These are phyloP conservation scores for Stichopus chloronotus DNA, from an alignment of 35 echinoderm and acorn worm genomes.

Conservation along the genomic window DNA sequence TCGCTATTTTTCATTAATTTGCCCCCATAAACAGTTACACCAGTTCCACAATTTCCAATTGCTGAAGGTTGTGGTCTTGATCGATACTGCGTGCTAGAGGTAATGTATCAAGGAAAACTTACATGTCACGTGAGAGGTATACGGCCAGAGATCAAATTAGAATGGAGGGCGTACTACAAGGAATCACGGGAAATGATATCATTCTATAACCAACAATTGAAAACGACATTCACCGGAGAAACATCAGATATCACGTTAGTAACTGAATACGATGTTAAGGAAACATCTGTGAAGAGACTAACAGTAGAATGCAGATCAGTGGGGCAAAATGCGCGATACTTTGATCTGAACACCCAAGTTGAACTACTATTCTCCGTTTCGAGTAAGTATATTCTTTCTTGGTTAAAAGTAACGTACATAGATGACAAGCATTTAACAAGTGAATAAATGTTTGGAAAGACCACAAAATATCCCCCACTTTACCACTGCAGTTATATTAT, in stretches of 20 bases:
- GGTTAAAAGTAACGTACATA: too few species aligned
- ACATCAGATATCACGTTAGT: not conserved
- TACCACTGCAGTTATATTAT: too few species aligned
- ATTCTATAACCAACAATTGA: too few species aligned
- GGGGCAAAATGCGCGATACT: not conserved
- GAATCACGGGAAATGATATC: too few species aligned
- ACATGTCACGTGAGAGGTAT: not conserved
- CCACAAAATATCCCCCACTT: too few species aligned
- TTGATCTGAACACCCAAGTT: not conserved
- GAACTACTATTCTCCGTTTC: not conserved
- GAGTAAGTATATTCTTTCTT: not conserved
- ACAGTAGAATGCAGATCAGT: not conserved
- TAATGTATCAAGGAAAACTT: not conserved
- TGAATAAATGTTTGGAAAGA: too few species aligned
- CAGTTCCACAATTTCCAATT: not conserved
- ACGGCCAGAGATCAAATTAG: not conserved
- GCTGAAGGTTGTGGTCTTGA: not conserved
- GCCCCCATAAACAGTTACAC: not conserved
- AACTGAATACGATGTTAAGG: not conserved
- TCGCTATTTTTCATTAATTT: not conserved
- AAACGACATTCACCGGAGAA: not conserved
- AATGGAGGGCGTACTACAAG: not conserved
- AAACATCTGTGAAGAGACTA: not conserved
- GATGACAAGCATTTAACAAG: too few species aligned
- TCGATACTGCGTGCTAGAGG: not conserved